Evolutionary conservation across 2,888 invertebrate species (phyloP), one percentile per base, ranked within the genome.

Genomic region (Clepsis dumicolana): DNA sequence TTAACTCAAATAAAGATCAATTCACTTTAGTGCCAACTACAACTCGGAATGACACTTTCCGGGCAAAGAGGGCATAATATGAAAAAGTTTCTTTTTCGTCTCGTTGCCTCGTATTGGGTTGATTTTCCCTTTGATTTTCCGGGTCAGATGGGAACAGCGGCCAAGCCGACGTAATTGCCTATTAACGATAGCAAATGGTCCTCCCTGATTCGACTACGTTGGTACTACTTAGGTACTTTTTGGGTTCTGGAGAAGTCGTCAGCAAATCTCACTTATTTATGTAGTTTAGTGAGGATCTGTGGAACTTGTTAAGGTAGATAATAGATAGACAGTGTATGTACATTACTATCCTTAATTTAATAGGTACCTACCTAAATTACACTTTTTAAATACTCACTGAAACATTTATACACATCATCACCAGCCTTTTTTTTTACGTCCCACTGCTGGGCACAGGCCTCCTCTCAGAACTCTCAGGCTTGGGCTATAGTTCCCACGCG

Each of bases 171-270:
- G 48, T 57, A 65, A 65, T 57, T 54, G 57, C 32, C 32, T 57
- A 64, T 64, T 65, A 50, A 56, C 56, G 44, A 18, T 16, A 44
- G 44, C 2, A 44, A 44, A 44, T 44, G 44, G 18, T 18, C 7
- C 44, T 44, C 1, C 18, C n/a, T 16, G 18, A 44, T 44, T 44
- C 44, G 8, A 18, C 44, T 18, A n/a, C n/a, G n/a, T n/a, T n/a
- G 18, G 5, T 8, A 16, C 7, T 18, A 18, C 16, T 41, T n/a
- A n/a, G 38, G 29, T 29, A n/a, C n/a, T 41, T 41, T n/a, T n/a
- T n/a, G 3, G n/a, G 2, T 41, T 41, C 5, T n/a, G 16, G 38
- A 41, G 4, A n/a, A 41, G 38, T 41, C n/a, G 38, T n/a, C 38
- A 3, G 16, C 12, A 41, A n/a, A 41, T 41, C n/a, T 41, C 32